These are phyloP conservation scores for Dromius quadrimaculatus DNA, from an alignment of 2,888 invertebrate species.

Conservation along the genomic window DNA sequence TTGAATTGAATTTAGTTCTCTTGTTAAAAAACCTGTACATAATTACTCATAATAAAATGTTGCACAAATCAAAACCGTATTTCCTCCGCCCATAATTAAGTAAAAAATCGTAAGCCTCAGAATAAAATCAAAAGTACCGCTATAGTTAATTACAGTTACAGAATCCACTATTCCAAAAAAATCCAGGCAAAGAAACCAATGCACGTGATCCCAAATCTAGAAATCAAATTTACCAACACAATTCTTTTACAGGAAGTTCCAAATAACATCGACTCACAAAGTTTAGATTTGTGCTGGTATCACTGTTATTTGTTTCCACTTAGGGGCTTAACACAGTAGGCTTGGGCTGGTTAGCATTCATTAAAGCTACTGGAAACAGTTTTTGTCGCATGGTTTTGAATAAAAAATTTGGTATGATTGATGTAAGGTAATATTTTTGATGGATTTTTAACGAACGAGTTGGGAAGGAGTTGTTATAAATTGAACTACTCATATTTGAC, in stretches of 20 bases:
- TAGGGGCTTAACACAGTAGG: conserved; percentile 57
- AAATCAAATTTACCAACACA: conserved; percentile 22
- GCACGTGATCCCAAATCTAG: conserved; percentile 5
- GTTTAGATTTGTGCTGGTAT: conserved; percentile 53
- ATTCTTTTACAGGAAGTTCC: conserved; percentile 20
- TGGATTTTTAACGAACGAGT: conserved; percentile 27
- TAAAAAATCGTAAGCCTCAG: not conserved
- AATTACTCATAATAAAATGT: too few species aligned
- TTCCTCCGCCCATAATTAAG: too few species aligned
- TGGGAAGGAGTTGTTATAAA: too few species aligned
- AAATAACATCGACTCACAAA: conserved; percentile 21
- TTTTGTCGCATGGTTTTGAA: conserved; percentile 27
- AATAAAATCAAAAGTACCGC: conserved; percentile 10
- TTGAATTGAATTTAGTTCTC: too few species aligned
- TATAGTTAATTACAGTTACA: conserved; percentile 3
- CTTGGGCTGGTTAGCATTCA: conserved; percentile 24
- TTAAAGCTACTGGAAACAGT: conserved; percentile 17
- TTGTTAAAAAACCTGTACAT: too few species aligned
- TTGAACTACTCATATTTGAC: too few species aligned
- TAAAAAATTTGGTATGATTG: conserved; percentile 15
- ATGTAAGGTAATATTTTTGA: conserved; percentile 8
- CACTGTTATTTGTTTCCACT: conserved; percentile 63
- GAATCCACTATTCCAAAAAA: not conserved
- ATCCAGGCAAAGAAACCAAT: conserved; percentile 25
- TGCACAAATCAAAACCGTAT: too few species aligned